These are phyloP conservation scores for Oryctolagus cuniculus DNA, from an alignment of 2,113 vertebrate genomes.

Conservation along the genomic window mOryCun1.1 NC_091439.1:32700501-32701000, in stretches of 20 bases:
- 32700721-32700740: background rate
- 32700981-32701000: slow-evolving; percentile 83
- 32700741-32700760: slow-evolving; percentile 27
- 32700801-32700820: background rate
- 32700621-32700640: background rate
- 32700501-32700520: background rate
- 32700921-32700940: slow-evolving; percentile 74
- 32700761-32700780: slow-evolving; percentile 19
- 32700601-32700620: background rate
- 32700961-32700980: slow-evolving; percentile 76
- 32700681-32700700: slow-evolving; percentile 34
- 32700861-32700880: slow-evolving; percentile 76
- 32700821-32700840: slow-evolving; percentile 57
- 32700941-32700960: slow-evolving; percentile 54
- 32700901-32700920: slow-evolving; percentile 78
- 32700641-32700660: background rate
- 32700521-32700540: background rate
- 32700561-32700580: background rate
- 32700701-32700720: background rate
- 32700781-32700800: background rate
- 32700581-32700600: background rate
- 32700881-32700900: slow-evolving; percentile 71
- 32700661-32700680: background rate
- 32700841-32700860: slow-evolving; percentile 67
- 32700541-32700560: background rate